A percentile compares a stretch with the other conserved stretches of the same genome.
Evolutionary conservation across 2,888 invertebrate genomes (phyloP).

Genomic region (Heliothis peltigera): DNA sequence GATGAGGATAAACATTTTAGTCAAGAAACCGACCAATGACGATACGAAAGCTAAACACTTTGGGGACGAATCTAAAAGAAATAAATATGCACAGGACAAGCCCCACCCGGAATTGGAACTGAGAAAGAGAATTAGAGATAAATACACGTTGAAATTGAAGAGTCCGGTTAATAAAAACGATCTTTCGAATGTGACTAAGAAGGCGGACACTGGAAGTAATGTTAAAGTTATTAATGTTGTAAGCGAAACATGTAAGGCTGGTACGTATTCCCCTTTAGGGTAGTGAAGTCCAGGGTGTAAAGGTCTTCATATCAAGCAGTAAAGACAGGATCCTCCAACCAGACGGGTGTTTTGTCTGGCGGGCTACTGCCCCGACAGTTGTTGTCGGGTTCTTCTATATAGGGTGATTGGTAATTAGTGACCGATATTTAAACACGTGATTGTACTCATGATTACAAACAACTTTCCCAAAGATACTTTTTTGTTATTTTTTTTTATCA

Average conservation of each 20-base stretch:
- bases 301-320: no score
- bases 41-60: conserved; percentile 13
- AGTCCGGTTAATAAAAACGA: conserved; percentile 15
- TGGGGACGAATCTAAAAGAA: neutral
- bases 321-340: no score
- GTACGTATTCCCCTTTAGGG: neutral
- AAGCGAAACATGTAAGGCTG: conserved; percentile 1
- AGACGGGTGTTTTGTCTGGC: no score
- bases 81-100: neutral
- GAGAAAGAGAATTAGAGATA: conserved; percentile 51
- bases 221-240: neutral
- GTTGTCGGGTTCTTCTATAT: no score
- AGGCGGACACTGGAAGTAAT: conserved; percentile 13
- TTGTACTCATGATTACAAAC: no score
- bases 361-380: no score
- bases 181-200: neutral
- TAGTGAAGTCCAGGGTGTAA: no score
- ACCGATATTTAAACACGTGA: no score
- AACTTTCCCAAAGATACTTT: no score
- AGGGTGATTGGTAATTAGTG: no score
- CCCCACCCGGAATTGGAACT: conserved; percentile 18
- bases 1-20: conserved; percentile 3
- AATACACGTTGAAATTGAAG: conserved; percentile 46
- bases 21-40: conserved; percentile 25
- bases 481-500: no score